Evolutionary conservation across 1,140 invertebrate species (phyloP).

Genomic region (Drosophila pachea): DNA sequence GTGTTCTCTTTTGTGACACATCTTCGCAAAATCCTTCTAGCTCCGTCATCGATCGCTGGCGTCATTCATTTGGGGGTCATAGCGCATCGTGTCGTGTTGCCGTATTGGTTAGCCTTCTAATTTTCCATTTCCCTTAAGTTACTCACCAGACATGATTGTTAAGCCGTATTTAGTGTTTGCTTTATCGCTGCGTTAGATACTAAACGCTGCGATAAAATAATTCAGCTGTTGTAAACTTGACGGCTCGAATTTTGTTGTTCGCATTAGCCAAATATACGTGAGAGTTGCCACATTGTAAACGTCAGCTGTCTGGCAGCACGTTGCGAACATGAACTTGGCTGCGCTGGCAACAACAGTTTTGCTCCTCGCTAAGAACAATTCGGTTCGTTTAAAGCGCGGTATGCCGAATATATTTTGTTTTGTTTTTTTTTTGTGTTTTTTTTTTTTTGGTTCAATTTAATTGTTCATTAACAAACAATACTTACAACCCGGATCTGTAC

Average conservation of each 20-base stretch:
- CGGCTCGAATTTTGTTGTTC: conserved; percentile 27
- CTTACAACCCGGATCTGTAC: conserved; percentile 90
- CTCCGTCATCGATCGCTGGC: conserved; percentile 31
- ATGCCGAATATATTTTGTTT: not conserved
- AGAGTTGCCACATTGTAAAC: conserved; percentile 11
- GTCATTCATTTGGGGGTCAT: conserved; percentile 39
- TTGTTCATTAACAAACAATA: conserved; percentile 59
- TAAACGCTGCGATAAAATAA: conserved; percentile 47
- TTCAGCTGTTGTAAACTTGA: conserved; percentile 18
- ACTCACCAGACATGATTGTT: conserved; percentile 62
- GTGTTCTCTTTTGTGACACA: conserved; percentile 17
- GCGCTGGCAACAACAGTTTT: conserved; percentile 12
- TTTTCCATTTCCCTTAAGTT: conserved; percentile 14
- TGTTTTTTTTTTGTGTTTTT: conserved; percentile 14
- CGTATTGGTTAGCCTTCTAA: not conserved
- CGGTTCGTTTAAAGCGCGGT: not conserved
- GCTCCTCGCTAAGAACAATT: conserved; percentile 7
- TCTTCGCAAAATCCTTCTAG: conserved; percentile 13
- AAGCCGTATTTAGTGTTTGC: conserved; percentile 23
- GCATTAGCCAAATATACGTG: not conserved
- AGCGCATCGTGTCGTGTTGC: conserved; percentile 5
- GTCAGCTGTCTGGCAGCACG: conserved; percentile 9
- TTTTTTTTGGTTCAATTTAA: conserved; percentile 3
- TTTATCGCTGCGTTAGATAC: conserved; percentile 68
- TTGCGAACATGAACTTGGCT: conserved; percentile 22